These are phyloP conservation scores for Ischnus inquisitorius DNA, from an alignment of 2,888 invertebrate species.

Conservation along the genomic window DNA sequence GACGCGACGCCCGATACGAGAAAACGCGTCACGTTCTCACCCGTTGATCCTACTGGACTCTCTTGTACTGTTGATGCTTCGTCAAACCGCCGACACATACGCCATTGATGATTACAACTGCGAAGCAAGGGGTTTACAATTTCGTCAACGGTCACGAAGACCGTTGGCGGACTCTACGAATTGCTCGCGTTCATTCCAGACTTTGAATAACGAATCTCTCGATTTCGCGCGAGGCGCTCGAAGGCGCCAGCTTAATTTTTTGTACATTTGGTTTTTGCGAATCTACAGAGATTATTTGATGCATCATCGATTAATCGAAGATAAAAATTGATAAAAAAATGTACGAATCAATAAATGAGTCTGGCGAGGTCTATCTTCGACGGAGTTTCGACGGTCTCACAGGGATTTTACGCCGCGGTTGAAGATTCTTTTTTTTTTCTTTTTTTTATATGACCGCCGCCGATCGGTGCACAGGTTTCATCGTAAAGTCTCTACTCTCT, in stretches of 20 bases:
- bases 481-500: slow-evolving; percentile 8
- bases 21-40: slow-evolving; percentile 60
- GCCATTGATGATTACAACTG: not conserved
- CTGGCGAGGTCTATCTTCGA: no score
- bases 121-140: slow-evolving; percentile 28
- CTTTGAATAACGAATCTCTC: no score
- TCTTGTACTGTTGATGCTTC: slow-evolving; percentile 3
- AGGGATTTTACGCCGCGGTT: slow-evolving; percentile 41
- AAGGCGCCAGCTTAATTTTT: no score
- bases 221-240: no score
- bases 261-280: not conserved
- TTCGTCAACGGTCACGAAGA: slow-evolving; percentile 28
- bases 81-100: slow-evolving; percentile 18
- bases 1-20: slow-evolving; percentile 65
- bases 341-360: no score
- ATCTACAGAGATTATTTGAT: no score
- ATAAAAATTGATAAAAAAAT: not conserved
- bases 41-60: slow-evolving; percentile 23
- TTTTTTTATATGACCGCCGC: slow-evolving; percentile 8
- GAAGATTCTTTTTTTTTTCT: slow-evolving; percentile 27
- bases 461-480: slow-evolving; percentile 1
- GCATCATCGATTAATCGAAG: no score
- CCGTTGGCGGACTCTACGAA: slow-evolving; percentile 12
- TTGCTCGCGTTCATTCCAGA: not conserved
- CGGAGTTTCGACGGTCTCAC: not conserved